Base-by-base conservation (phyloP, 1,140 invertebrate species). In the Phymastichus coffea region DNA sequence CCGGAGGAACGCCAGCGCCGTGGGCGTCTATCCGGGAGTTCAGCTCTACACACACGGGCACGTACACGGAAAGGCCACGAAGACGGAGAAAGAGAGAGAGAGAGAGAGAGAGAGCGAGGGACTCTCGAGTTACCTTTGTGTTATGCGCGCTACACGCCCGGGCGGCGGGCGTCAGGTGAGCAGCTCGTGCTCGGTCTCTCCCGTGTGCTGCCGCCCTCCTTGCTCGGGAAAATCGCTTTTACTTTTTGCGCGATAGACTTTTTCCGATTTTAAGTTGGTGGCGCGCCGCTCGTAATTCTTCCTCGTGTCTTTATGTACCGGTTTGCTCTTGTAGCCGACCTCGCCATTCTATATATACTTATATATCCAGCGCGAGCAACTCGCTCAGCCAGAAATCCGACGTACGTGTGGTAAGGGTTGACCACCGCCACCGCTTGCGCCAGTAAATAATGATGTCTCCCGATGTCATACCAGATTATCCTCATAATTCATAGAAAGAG, bases 101-200 rank as follows among this genome's bases (percentile, higher is more conserved):
- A n/a, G n/a, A n/a, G n/a, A n/a, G n/a, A n/a, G n/a, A n/a, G n/a
- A n/a, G n/a, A n/a, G n/a, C 19, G 22, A 17, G 40, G 8, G 22
- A 53, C 58, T 51, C 65, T 61, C 61, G 41, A 57, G 46, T 65
- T 67, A 70, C 65, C 67, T 69, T 48, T 48, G 46, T 48, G 59
- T n/a, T n/a, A n/a, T n/a, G n/a, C n/a, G n/a, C n/a, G n/a, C n/a
- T n/a, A n/a, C n/a, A n/a, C n/a, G n/a, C n/a, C n/a, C n/a, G n/a
- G n/a, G n/a, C n/a, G n/a, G n/a, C n/a, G n/a, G 35, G 51, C 63
- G 63, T 69, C 66, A 71, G 65, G 68, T 67, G 68, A 70, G 63
- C 63, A 62, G 30, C 56, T 56, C 62, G 41, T 61, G 53, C 15
- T n/a, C n/a, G n/a, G n/a, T n/a, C 40, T 43, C 14, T 43, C 22